A percentile compares a stretch with the other conserved stretches of the same genome.
These are phyloP conservation scores for Drosophila atripex DNA, from an alignment of 2,888 invertebrate genomes.

Conservation along the genomic window DNA sequence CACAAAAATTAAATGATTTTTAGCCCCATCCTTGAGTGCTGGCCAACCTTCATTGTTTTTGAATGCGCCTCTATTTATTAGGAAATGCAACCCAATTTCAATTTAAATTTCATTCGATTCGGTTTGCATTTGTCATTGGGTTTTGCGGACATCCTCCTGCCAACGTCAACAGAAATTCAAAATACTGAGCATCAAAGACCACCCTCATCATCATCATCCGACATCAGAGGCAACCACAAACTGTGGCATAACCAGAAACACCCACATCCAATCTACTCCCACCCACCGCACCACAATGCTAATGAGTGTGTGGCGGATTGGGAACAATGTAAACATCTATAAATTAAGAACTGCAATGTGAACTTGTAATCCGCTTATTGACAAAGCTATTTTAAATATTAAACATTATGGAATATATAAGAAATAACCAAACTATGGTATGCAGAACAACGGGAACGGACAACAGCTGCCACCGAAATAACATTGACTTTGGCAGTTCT, in stretches of 20 bases:
- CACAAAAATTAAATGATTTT: not conserved
- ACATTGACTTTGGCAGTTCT: slow-evolving; percentile 25
- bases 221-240: slow-evolving; percentile 17
- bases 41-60: not conserved
- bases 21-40: not conserved
- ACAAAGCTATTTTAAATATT: not conserved
- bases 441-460: not conserved
- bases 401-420: not conserved
- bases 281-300: slow-evolving; percentile 40
- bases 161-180: slow-evolving; percentile 10
- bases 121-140: not conserved
- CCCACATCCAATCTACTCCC: slow-evolving; percentile 21
- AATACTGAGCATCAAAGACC: slow-evolving; percentile 12
- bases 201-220: slow-evolving; percentile 10
- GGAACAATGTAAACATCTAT: slow-evolving; percentile 42
- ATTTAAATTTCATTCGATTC: slow-evolving; percentile 6
- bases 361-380: slow-evolving; percentile 2
- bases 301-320: slow-evolving; percentile 60
- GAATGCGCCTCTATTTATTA: not conserved
- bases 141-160: slow-evolving; percentile 4
- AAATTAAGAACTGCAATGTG: not conserved
- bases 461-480: slow-evolving; percentile 37
- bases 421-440: not conserved
- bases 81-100: not conserved
- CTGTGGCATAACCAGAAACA: slow-evolving; percentile 23